A percentile compares a stretch with the other conserved stretches of the same genome.
These are phyloP conservation scores for Enteromius viviparus DNA, from an alignment of 2,797 vertebrate genomes.

Conservation along the genomic window DNA sequence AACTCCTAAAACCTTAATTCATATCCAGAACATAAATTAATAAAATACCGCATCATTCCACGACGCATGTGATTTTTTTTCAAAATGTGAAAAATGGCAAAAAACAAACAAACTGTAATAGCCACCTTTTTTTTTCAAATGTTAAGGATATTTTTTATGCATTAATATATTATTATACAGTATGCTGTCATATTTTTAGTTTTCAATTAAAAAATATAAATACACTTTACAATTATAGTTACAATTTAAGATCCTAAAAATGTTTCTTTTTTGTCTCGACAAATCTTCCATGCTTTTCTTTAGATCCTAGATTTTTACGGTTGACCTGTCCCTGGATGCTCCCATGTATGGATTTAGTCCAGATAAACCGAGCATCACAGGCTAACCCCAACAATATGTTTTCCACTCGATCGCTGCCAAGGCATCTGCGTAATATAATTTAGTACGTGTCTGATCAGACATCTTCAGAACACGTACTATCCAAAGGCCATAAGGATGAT, in stretches of 20 bases:
- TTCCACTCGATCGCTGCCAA: constrained; percentile 44
- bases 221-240: not conserved
- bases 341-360: constrained; percentile 48
- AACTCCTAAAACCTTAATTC: not conserved
- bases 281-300: not conserved
- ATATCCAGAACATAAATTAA: not conserved
- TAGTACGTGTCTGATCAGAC: constrained; percentile 52
- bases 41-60: not conserved
- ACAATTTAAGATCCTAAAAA: not conserved
- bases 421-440: constrained; percentile 39
- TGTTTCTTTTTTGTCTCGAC: not conserved
- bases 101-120: not conserved
- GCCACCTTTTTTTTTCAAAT: no score
- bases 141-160: not conserved
- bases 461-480: constrained; percentile 29
- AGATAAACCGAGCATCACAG: constrained; percentile 49
- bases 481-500: constrained; percentile 45
- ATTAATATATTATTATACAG: not conserved
- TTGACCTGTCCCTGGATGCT: constrained; percentile 38
- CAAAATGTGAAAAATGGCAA: not conserved
- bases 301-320: not conserved
- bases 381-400: constrained; percentile 55
- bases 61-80: not conserved
- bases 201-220: not conserved
- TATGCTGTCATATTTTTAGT: not conserved